Conservation (phyloP, 2,888 invertebrate genomes). For the Artemia sinica region DNA sequence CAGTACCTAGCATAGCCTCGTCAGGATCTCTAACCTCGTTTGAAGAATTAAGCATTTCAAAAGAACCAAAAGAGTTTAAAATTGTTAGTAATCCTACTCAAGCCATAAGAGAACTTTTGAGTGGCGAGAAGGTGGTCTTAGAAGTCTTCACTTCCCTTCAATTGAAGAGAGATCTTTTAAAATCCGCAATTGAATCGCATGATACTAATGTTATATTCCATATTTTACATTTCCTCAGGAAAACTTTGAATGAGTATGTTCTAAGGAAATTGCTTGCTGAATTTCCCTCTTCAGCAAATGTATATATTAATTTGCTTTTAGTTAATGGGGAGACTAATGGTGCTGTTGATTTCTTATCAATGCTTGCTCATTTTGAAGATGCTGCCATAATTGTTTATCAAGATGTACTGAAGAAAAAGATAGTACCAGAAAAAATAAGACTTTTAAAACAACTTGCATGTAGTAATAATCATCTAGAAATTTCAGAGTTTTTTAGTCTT, state of each 20-base stretch:
- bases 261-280: background rate
- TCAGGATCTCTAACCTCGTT: background rate
- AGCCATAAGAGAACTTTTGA: background rate
- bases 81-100: background rate
- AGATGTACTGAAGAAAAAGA: background rate
- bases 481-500: background rate
- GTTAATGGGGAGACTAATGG: background rate
- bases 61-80: constrained; percentile 9
- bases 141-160: background rate
- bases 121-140: background rate
- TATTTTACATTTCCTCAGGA: background rate
- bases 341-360: constrained; percentile 6
- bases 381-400: background rate
- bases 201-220: constrained; percentile 11
- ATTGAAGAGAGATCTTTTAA: background rate
- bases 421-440: background rate
- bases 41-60: background rate
- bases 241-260: constrained; percentile 3
- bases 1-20: background rate
- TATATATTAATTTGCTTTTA: background rate
- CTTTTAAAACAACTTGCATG: background rate
- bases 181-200: background rate
- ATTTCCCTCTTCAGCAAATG: background rate
- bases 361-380: constrained; percentile 7
- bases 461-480: background rate